Evolutionary conservation across 2,797 vertebrate species (phyloP), one percentile per base, ranked within the genome.

Genomic region (Discoglossus pictus): DNA sequence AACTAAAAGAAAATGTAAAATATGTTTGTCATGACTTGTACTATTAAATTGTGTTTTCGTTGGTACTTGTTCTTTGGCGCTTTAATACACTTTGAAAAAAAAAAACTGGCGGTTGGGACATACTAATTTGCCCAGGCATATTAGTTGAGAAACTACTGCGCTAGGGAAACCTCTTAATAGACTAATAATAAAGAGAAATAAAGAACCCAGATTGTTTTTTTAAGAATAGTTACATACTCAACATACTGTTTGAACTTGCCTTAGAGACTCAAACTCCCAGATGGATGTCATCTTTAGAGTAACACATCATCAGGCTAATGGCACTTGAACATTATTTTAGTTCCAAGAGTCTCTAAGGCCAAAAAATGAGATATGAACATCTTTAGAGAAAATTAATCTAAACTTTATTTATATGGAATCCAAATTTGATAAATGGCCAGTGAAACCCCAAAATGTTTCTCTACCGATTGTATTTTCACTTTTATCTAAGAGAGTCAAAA

Each of bases 301-400:
- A 74, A 66, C 80, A 82, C 80, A 79, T 80, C 74, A 78, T 82
- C 78, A 84, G 71, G 69, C 75, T 75, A 71, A 68, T 76, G 72
- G 66, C 73, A 76, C 66, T 72, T 64, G 72, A n/a, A 60, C 72
- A 65, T 50, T 64, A 74, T 8, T 56, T 71, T 4, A 67, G 25
- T 76, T 78, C 66, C 75, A 74, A 23, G 48, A 78, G 76, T 74
- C 76, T 77, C 75, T 70, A 56, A 78, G 79, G 77, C 48, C 38
- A 42, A 68, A 40, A 72, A 69, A 69, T 53, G 68, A 71, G 72
- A 79, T 80, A 78, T 55, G 76, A 73, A 68, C 73, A 78, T 78
- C 66, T 72, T 64, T 17, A 59, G 53, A 64, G 62, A 61, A 52
- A 61, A 54, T 51, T 52, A 27, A 38, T 54, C 48, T 39, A 27